phyloP scores from a whole-genome alignment of 2,888 invertebrate species.

The Drosophila prostipennis region DNA sequence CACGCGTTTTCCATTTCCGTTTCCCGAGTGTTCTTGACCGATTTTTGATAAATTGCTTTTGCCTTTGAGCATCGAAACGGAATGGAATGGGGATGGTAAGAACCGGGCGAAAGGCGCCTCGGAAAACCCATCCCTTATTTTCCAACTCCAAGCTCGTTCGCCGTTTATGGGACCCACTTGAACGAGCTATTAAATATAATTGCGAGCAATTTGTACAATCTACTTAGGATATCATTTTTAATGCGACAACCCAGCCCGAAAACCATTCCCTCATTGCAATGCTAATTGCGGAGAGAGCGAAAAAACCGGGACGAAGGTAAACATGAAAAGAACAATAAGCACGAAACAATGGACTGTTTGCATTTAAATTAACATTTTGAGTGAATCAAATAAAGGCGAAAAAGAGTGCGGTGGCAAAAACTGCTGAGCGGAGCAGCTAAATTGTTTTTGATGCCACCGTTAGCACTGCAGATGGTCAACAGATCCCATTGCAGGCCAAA shows the following conservation, averaged over 20 bases:
- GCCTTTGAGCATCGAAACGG: conserved; percentile 12
- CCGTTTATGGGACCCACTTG: conserved; percentile 59
- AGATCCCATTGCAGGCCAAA: conserved; percentile 41
- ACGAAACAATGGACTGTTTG: conserved; percentile 64
- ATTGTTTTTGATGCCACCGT: conserved; percentile 62
- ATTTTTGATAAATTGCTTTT: conserved; percentile 57
- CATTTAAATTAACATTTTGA: conserved; percentile 72
- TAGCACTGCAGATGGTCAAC: conserved; percentile 44
- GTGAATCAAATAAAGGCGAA: conserved; percentile 65
- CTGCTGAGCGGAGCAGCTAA: conserved; percentile 55
- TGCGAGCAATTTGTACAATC: conserved; percentile 74
- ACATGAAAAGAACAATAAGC: conserved; percentile 37
- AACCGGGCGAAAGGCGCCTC: conserved; percentile 1
- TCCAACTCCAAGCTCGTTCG: conserved; percentile 8
- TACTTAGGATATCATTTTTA: conserved; percentile 76
- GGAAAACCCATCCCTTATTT: conserved; percentile 24
- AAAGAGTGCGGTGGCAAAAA: conserved; percentile 36
- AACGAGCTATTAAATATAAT: conserved; percentile 71
- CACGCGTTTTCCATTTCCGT: conserved; percentile 18
- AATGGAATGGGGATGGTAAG: background rate
- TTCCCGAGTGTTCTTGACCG: conserved; percentile 28
- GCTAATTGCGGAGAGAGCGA: conserved; percentile 56
- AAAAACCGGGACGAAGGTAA: conserved; percentile 17
- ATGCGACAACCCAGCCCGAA: conserved; percentile 49
- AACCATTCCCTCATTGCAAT: conserved; percentile 31